Evolutionary conservation across 2,888 invertebrate genomes (phyloP).

Genomic region (Tryphoninae sp.): DNA sequence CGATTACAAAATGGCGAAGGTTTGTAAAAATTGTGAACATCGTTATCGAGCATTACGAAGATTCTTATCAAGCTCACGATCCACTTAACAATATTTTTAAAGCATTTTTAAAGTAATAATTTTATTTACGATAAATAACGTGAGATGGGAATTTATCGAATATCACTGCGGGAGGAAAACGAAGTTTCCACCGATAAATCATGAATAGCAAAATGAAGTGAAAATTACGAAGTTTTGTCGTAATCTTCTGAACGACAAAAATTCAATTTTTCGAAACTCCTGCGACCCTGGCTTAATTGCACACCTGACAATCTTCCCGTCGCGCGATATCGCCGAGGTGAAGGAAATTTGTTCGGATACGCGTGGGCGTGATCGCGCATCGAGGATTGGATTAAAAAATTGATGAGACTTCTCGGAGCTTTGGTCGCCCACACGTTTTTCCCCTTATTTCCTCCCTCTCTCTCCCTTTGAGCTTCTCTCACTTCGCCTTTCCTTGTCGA

Average conservation of each 20-base stretch:
- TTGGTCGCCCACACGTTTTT: constrained; percentile 11
- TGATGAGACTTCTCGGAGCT: constrained; percentile 33
- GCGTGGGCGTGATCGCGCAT: constrained; percentile 10
- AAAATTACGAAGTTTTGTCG: background rate
- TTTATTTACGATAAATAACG: background rate
- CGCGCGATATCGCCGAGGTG: too few species aligned
- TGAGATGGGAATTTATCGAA: too few species aligned
- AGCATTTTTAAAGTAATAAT: background rate
- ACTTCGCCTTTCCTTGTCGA: background rate
- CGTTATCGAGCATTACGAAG: background rate
- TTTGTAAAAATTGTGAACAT: background rate
- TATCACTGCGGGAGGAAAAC: too few species aligned
- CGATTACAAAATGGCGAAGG: background rate
- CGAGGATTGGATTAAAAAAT: constrained; percentile 37
- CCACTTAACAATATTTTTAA: too few species aligned
- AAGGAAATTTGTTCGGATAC: background rate
- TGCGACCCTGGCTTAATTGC: too few species aligned
- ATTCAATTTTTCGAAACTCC: too few species aligned
- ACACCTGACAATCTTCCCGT: too few species aligned
- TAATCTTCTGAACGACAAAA: background rate
- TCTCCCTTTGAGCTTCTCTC: background rate
- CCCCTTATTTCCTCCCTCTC: constrained; percentile 18
- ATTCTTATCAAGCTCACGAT: background rate
- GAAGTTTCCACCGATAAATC: too few species aligned
- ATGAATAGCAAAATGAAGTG: background rate